Conservation (phyloP, 64 coral and sea anemone genomes). For the Porites lutea region DNA sequence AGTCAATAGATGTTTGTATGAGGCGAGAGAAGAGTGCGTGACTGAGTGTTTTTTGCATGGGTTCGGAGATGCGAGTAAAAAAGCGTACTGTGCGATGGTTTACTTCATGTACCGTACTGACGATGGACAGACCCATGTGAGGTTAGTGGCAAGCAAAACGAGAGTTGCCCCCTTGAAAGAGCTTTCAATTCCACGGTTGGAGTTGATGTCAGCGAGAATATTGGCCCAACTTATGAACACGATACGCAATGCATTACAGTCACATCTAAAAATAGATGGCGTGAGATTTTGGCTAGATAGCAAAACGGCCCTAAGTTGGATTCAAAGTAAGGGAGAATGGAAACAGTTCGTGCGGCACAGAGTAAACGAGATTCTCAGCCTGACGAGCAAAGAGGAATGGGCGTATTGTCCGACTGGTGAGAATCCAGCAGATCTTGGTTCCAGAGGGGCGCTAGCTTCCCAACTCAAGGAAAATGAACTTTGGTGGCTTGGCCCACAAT, state of each 20-base stretch:
- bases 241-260: neutral
- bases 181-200: neutral
- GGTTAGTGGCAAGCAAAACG: neutral
- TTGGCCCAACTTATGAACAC: conserved; percentile 32
- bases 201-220: conserved; percentile 45
- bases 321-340: conserved; percentile 20
- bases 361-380: conserved; percentile 3
- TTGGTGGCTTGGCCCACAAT: conserved; percentile 33
- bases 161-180: conserved; percentile 19
- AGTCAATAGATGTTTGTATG: neutral
- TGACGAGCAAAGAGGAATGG: neutral
- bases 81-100: neutral
- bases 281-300: conserved; percentile 28
- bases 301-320: conserved; percentile 27
- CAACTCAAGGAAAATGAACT: neutral
- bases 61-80: neutral
- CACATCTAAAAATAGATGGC: neutral
- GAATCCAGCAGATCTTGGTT: conserved; percentile 35
- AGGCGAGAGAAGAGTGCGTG: neutral
- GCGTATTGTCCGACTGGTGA: neutral
- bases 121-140: neutral
- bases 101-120: conserved; percentile 3
- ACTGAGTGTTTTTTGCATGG: conserved; percentile 5
- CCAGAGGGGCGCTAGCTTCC: neutral
- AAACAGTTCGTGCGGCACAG: conserved; percentile 26